Percentiles rank a stretch among this genome's conserved stretches.
Conservation (phyloP, 92 coral and sea anemone genomes). For the Umimayanthus kanabou region DNA sequence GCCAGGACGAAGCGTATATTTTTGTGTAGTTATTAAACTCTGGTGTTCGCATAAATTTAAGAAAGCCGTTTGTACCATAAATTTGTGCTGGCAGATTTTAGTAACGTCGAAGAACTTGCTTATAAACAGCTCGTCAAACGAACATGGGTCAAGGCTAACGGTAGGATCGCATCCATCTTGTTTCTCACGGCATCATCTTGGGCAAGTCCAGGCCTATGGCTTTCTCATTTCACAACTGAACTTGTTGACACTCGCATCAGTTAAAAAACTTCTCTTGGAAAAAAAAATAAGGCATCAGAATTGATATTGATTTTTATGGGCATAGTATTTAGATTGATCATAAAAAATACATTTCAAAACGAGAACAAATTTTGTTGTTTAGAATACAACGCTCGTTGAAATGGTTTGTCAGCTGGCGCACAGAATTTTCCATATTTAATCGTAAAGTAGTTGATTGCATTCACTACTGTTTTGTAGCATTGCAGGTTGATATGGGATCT, state of each 20-base stretch:
- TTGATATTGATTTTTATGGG: neutral
- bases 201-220: conserved; percentile 86
- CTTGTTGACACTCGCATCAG: conserved; percentile 34
- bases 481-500: conserved; percentile 26
- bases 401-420: conserved; percentile 45
- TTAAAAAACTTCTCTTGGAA: conserved; percentile 13
- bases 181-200: conserved; percentile 31
- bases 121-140: neutral
- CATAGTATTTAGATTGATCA: neutral
- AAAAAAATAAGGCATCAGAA: conserved; percentile 18
- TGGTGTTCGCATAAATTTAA: conserved; percentile 32
- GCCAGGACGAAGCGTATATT: conserved; percentile 27
- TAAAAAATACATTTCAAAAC: neutral
- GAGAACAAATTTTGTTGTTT: neutral
- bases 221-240: conserved; percentile 33
- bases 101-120: conserved; percentile 7
- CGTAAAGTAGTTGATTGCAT: conserved; percentile 38
- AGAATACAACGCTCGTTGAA: conserved; percentile 9
- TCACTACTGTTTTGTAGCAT: conserved; percentile 36
- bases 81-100: conserved; percentile 6
- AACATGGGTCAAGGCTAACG: conserved; percentile 10
- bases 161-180: neutral
- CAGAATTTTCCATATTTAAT: conserved; percentile 42
- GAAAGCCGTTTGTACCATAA: conserved; percentile 22
- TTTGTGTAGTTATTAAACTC: conserved; percentile 5